phyloP scores from a whole-genome alignment of 1,140 invertebrate species.

The Achroia grisella region DNA sequence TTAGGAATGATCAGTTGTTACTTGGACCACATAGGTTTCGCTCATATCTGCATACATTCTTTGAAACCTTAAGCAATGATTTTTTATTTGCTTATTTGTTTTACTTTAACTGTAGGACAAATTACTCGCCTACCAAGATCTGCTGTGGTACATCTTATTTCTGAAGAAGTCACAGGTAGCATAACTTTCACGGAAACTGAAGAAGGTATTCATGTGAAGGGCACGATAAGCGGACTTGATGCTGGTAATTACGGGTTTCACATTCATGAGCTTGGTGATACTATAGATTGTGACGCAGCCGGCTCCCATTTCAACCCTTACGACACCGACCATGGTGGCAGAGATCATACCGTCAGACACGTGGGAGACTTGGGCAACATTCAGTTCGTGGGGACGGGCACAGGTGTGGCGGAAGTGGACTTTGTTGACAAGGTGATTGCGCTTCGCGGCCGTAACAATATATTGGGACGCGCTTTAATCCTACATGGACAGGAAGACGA shows the following conservation, averaged over 20 bases:
- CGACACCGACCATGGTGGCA: conserved; percentile 32
- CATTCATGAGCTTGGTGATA: conserved; percentile 86
- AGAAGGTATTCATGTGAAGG: conserved; percentile 74
- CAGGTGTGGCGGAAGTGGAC: conserved; percentile 72
- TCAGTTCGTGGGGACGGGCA: conserved; percentile 66
- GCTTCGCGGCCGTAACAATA: conserved; percentile 76
- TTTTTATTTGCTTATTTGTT: neutral
- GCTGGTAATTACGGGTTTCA: conserved; percentile 85
- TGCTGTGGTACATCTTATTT: conserved; percentile 29
- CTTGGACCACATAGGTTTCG: too few relatives aligned
- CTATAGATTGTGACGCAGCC: conserved; percentile 77
- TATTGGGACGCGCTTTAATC: conserved; percentile 87
- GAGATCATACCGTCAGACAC: conserved; percentile 76
- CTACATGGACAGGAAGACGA: conserved; percentile 85
- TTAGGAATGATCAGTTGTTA: too few relatives aligned
- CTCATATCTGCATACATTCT: neutral
- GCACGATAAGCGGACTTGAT: conserved; percentile 79
- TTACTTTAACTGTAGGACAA: neutral
- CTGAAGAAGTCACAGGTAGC: conserved; percentile 41
- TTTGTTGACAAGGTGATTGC: conserved; percentile 79
- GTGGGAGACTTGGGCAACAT: conserved; percentile 95
- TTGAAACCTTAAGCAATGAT: neutral
- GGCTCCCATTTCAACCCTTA: conserved; percentile 84
- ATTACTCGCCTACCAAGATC: neutral
- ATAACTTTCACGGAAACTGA: conserved; percentile 71